Evolutionary conservation across 2,888 invertebrate species (phyloP).

Genomic region (Drosophila setosimentum): DNA sequence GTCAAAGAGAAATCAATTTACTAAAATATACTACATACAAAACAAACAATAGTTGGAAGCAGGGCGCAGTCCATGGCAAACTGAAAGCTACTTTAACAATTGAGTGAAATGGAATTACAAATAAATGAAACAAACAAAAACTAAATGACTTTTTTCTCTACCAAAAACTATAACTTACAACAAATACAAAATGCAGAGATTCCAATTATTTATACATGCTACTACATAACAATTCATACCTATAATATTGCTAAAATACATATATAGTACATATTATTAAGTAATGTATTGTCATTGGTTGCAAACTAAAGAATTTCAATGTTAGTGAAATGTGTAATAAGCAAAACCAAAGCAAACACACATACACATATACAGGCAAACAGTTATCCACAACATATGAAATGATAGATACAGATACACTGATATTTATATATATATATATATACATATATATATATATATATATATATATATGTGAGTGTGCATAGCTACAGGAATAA

Average conservation of each 20-base stretch:
- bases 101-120: conserved; percentile 57
- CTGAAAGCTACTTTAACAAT: conserved; percentile 61
- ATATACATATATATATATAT: conserved; percentile 7
- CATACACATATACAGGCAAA: conserved; percentile 1
- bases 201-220: conserved; percentile 25
- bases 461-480: neutral
- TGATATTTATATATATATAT: neutral
- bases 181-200: conserved; percentile 25
- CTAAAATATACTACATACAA: conserved; percentile 18
- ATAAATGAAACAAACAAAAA: conserved; percentile 47
- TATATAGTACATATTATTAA: conserved; percentile 33
- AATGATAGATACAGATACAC: conserved; percentile 15
- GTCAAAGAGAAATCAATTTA: conserved; percentile 30
- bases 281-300: conserved; percentile 43
- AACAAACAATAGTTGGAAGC: conserved; percentile 54
- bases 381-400: conserved; percentile 10
- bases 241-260: conserved; percentile 27
- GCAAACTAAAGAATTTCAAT: conserved; percentile 25
- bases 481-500: conserved; percentile 17
- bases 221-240: conserved; percentile 24
- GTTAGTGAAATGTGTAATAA: conserved; percentile 14
- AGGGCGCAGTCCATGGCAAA: conserved; percentile 62
- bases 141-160: conserved; percentile 73
- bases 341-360: neutral
- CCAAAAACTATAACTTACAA: conserved; percentile 16